Evolutionary conservation across 1,140 invertebrate species (phyloP).

Genomic region (Drosophila grimshawi): DNA sequence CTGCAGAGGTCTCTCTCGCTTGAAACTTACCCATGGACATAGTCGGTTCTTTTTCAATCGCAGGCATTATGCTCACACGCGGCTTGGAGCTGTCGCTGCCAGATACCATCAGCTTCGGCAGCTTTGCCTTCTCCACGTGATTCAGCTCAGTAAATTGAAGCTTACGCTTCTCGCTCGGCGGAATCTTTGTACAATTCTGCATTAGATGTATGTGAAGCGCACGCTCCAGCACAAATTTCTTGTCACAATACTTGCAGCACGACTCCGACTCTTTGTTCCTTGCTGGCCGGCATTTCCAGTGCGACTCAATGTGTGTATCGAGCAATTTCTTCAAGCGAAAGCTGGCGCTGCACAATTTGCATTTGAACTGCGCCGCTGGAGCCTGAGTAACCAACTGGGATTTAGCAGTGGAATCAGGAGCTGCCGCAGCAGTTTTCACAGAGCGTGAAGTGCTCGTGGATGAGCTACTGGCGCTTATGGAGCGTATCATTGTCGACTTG

Average conservation of each 20-base stretch:
- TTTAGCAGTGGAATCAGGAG: background rate
- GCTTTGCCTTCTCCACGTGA: conserved; percentile 70
- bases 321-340: conserved; percentile 54
- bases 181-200: conserved; percentile 77
- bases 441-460: background rate
- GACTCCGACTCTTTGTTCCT: conserved; percentile 26
- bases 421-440: background rate
- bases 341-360: conserved; percentile 46
- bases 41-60: background rate
- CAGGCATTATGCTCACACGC: conserved; percentile 13
- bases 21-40: conserved; percentile 2
- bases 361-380: conserved; percentile 32
- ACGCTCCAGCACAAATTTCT: conserved; percentile 71
- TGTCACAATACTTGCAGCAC: conserved; percentile 75
- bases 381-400: background rate
- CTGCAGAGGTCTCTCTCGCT: background rate
- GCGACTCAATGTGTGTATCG: conserved; percentile 54
- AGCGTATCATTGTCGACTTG: conserved; percentile 17
- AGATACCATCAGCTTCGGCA: conserved; percentile 54
- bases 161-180: conserved; percentile 73
- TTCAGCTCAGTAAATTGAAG: conserved; percentile 72
- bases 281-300: conserved; percentile 19
- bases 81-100: background rate
- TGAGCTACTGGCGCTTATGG: conserved; percentile 2
- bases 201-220: conserved; percentile 76